Evolutionary conservation across 2,888 invertebrate genomes (phyloP).

Genomic region (Deroplatys truncata): DNA sequence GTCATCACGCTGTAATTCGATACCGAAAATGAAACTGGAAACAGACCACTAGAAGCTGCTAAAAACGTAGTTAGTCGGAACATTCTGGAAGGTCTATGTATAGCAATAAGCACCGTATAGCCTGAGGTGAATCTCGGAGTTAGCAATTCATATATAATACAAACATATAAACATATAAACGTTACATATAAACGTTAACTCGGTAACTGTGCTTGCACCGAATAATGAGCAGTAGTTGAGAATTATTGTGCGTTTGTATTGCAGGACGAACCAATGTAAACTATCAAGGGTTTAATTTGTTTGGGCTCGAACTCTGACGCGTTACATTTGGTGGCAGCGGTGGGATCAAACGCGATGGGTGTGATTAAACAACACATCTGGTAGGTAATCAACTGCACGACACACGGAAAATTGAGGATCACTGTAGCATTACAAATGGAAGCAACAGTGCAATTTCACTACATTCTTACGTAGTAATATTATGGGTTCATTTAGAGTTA

Average conservation of each 20-base stretch:
- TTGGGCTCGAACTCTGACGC: background rate
- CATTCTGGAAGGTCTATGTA: too few species aligned
- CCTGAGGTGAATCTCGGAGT: too few species aligned
- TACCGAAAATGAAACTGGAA: too few species aligned
- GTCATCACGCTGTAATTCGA: too few species aligned
- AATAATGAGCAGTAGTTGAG: background rate
- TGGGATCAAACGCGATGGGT: background rate
- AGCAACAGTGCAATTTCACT: too few species aligned
- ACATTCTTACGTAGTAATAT: too few species aligned
- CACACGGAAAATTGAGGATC: background rate
- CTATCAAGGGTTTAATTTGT: background rate
- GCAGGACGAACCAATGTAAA: background rate
- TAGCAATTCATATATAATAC: too few species aligned
- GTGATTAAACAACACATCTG: background rate
- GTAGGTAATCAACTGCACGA: background rate
- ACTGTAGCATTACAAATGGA: background rate
- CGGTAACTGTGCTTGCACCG: background rate
- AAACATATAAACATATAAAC: background rate
- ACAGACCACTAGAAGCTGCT: too few species aligned
- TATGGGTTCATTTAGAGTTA: too few species aligned
- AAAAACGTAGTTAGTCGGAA: too few species aligned
- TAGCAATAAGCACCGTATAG: too few species aligned
- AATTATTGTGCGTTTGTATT: background rate
- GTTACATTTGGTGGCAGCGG: background rate
- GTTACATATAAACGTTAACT: background rate